Evolutionary conservation across 2,113 vertebrate species (phyloP).

Genomic region (Regulus satrapa): DNA sequence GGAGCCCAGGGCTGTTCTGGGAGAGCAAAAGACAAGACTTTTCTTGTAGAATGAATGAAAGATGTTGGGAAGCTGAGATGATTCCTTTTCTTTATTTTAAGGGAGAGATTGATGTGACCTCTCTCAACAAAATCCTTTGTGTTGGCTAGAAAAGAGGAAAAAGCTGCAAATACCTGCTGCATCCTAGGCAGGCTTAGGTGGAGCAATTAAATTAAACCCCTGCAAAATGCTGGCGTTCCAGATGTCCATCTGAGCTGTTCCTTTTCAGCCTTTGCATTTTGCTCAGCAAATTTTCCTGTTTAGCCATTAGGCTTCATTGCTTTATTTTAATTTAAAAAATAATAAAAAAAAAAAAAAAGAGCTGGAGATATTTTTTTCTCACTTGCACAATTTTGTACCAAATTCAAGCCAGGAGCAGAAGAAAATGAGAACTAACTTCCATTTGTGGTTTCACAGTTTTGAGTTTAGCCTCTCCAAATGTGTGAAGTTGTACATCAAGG

Average conservation of each 20-base stretch:
- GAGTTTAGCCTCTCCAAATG: conserved; percentile 3
- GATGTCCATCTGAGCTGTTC: neutral
- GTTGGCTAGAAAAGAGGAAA: neutral
- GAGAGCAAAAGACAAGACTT: neutral
- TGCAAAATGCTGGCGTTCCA: neutral
- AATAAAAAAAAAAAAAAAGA: neutral
- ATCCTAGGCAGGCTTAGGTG: neutral
- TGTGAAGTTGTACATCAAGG: neutral
- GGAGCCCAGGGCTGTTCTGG: neutral
- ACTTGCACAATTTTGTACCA: neutral
- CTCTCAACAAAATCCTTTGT: neutral
- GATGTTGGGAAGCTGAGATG: neutral
- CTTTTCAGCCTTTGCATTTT: neutral
- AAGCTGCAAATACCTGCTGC: neutral
- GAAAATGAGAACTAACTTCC: neutral
- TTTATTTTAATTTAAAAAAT: neutral
- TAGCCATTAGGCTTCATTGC: neutral
- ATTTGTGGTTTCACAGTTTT: conserved; percentile 14
- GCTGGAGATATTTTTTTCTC: neutral
- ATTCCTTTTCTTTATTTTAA: conserved; percentile 11
- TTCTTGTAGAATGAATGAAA: neutral
- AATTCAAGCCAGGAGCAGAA: neutral
- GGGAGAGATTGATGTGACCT: neutral
- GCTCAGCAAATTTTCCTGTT: neutral
- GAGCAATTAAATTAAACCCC: neutral